Base-by-base conservation (phyloP, 2,113 vertebrate genomes). In the Lynx canadensis region DNA sequence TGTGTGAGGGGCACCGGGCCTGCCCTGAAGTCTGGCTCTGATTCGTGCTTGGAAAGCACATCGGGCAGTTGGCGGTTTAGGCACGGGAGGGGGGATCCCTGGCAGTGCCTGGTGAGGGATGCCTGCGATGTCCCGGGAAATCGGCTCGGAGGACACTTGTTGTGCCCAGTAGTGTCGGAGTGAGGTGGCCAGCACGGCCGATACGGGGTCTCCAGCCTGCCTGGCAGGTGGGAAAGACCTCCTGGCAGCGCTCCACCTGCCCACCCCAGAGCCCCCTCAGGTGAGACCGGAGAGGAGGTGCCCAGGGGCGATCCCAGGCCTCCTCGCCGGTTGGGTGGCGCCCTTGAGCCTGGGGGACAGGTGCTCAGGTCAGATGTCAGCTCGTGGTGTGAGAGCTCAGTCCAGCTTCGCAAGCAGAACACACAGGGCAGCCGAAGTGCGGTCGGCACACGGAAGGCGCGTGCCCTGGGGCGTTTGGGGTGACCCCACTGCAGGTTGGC, bases 51-150 rank as follows among this genome's bases (percentile, higher is more conserved):
- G 63, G 63, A 31, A 83, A 31, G 9, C 38, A 8, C 16, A 6
- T 11, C 2, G 5, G 10, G 14, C 25, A 65, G n/a, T 11, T 38
- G 5, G 13, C 18, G 73, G 29, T 11, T 38, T 3, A 41, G 78
- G 36, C 25, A 29, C 2, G 1, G 38, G 36, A 6, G 71, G 66
- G 55, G 57, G 41, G 14, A 19, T 14, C 45, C 55, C 45, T 48
- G 87, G 25, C 4, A 41, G 36, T 41, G 19, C 33, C 65, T 31
- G 52, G 29, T 1, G 23, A 38, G 48, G 27, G 71, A 5, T 68
- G 18, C 31, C 25, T 5, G 0, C 41, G 4, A 25, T 1, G 4
- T n/a, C 10, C 19, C 4, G 78, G 52, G 31, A 5, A 13, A 41
- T 63, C 19, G 13, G 74, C 38, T n/a, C 1, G 21, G 73, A 63